phyloP scores from a whole-genome alignment of 2,797 vertebrate genomes.

The Dendrocincla tyrannina region DNA sequence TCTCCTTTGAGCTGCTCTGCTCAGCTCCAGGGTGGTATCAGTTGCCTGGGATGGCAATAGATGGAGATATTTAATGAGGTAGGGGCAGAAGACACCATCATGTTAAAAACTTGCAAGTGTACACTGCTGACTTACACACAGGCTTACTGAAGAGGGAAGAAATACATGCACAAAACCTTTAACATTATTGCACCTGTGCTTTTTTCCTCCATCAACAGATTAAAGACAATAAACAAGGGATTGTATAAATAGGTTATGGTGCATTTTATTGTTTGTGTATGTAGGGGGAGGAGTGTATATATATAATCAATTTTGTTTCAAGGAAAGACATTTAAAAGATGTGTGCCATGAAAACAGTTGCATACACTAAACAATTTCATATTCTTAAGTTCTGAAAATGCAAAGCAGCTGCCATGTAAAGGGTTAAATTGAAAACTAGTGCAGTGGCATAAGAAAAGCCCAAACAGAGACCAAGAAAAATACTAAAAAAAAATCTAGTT shows the following conservation, averaged over 20 bases:
- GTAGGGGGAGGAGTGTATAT: background rate
- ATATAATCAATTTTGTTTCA: background rate
- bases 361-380: accelerated
- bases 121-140: background rate
- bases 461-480: background rate
- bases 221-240: background rate
- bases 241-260: background rate
- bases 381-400: background rate
- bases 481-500: background rate
- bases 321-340: background rate
- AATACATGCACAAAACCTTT: background rate
- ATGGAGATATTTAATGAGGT: background rate
- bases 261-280: background rate
- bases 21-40: background rate
- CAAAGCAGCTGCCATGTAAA: background rate
- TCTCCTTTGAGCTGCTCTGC: background rate
- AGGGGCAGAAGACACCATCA: background rate
- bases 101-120: background rate
- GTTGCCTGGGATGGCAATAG: background rate
- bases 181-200: background rate
- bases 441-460: background rate
- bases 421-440: background rate
- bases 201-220: background rate
- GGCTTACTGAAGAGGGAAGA: background rate
- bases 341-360: background rate